These are phyloP conservation scores for Atrichornis clamosus DNA, from an alignment of 2,113 vertebrate species.

Conservation along the genomic window DNA sequence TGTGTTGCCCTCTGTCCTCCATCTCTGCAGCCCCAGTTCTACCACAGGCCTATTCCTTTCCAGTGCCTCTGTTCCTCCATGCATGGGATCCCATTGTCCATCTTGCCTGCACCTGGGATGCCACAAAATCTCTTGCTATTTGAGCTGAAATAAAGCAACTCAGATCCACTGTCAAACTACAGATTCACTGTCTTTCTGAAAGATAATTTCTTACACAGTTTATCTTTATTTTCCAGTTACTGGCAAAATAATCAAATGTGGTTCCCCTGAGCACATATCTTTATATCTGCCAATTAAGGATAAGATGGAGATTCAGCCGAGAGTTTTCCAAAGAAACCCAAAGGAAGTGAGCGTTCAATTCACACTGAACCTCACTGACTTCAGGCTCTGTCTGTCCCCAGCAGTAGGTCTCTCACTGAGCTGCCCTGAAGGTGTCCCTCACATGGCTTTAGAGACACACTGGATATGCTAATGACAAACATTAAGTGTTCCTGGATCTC, in stretches of 20 bases:
- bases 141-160: neutral
- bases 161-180: neutral
- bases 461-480: neutral
- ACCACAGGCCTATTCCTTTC: neutral
- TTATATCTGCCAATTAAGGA: neutral
- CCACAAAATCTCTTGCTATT: neutral
- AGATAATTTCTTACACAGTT: neutral
- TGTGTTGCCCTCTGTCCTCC: neutral
- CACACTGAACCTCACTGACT: neutral
- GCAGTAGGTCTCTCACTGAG: neutral
- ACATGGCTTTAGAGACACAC: neutral
- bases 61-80: neutral
- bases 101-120: neutral
- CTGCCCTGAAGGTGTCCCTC: neutral
- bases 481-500: neutral
- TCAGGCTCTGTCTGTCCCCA: neutral
- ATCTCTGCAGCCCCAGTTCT: neutral
- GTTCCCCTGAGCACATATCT: neutral
- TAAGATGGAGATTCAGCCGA: neutral
- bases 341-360: neutral
- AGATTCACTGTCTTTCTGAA: neutral
- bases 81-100: accelerated
- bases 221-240: neutral
- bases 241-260: neutral
- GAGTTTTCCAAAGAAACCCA: neutral